Percentiles rank a stretch among this genome's conserved stretches.
These are phyloP conservation scores for Maylandia zebra DNA, from an alignment of 2,113 vertebrate species.

Conservation along the genomic window DNA sequence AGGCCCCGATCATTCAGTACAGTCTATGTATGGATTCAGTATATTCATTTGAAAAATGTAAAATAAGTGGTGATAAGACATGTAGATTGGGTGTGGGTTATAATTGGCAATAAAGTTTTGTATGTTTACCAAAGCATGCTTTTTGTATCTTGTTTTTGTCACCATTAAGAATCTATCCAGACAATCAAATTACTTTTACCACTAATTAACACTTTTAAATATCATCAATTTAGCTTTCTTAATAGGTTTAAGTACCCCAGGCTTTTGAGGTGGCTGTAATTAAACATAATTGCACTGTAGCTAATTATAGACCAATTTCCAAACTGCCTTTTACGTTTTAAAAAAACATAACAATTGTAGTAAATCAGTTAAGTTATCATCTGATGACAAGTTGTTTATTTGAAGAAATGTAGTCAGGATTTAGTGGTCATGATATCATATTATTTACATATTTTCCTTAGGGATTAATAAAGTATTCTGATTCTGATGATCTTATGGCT, in stretches of 20 bases:
- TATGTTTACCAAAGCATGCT: not conserved
- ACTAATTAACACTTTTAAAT: not conserved
- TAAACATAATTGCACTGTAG: not conserved
- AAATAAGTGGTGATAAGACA: not conserved
- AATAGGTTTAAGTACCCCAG: not conserved
- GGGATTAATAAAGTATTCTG: not conserved
- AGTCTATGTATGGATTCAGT: not conserved
- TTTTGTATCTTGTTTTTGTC: not conserved
- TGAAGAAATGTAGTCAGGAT: not conserved
- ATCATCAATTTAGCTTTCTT: not conserved
- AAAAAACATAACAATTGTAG: not conserved
- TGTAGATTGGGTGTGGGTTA: not conserved
- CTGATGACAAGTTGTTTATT: not conserved
- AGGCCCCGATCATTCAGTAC: not conserved
- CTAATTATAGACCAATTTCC: not conserved
- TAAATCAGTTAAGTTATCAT: not conserved
- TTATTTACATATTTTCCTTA: not conserved
- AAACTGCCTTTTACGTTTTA: accelerated
- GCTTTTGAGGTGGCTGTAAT: not conserved
- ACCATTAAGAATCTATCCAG: not conserved
- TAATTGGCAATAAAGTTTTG: not conserved
- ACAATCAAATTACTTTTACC: not conserved
- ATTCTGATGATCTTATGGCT: not conserved
- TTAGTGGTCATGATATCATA: not conserved
- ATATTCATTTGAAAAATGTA: not conserved